Conservation (phyloP, 2,113 vertebrate genomes). For the Nestor notabilis region DNA sequence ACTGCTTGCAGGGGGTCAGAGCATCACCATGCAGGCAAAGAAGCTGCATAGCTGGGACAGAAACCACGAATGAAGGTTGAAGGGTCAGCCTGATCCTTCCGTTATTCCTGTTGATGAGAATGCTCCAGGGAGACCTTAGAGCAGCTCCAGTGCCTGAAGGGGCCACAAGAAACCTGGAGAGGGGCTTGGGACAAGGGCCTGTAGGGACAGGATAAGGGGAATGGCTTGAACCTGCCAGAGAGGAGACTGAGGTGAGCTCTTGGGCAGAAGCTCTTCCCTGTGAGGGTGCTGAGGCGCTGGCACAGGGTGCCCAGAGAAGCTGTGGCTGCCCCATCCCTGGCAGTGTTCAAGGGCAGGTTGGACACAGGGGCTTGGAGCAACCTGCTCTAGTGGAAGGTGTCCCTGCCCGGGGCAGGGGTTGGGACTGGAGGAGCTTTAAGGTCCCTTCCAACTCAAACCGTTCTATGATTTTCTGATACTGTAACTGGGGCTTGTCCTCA, state of each 20-base stretch:
- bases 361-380: not conserved
- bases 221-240: not conserved
- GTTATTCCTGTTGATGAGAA: not conserved
- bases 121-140: not conserved
- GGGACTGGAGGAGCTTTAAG: not conserved
- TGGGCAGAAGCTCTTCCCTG: not conserved
- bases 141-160: not conserved
- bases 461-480: not conserved
- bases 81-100: not conserved
- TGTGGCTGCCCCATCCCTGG: no score
- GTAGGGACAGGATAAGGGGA: not conserved
- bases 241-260: not conserved
- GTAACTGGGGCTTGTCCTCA: not conserved
- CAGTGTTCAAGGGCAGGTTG: no score
- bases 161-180: not conserved
- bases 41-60: not conserved
- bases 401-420: not conserved
- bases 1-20: not conserved
- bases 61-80: accelerated
- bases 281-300: no score
- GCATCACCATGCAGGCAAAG: not conserved
- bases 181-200: not conserved
- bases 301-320: no score
- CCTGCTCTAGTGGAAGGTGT: not conserved
- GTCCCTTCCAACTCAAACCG: not conserved